These are phyloP conservation scores for Arenicola marina DNA, from an alignment of 2,888 invertebrate species.

Conservation along the genomic window DNA sequence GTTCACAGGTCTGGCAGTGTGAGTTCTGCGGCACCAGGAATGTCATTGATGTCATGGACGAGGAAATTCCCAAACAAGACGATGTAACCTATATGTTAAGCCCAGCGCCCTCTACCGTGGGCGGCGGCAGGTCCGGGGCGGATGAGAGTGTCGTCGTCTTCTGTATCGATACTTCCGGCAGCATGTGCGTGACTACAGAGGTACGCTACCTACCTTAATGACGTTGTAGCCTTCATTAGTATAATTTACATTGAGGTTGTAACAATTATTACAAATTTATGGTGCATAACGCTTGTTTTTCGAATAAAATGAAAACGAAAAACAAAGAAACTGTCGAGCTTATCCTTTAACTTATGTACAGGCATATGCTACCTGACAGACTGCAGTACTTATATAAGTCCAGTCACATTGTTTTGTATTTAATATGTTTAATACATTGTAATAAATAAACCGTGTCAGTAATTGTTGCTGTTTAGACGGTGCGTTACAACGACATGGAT, in stretches of 20 bases:
- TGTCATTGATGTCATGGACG: slow-evolving; percentile 48
- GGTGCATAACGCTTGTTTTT: too few species aligned
- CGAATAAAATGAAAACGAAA: too few species aligned
- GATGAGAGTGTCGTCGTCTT: slow-evolving; percentile 56
- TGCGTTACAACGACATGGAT: not conserved
- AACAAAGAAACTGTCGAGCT: too few species aligned
- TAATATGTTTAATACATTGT: not conserved
- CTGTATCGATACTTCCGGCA: slow-evolving; percentile 58
- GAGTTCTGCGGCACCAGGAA: slow-evolving; percentile 51
- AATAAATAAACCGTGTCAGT: not conserved
- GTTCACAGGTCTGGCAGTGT: slow-evolving; percentile 51
- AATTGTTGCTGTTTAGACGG: not conserved
- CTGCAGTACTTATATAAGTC: too few species aligned
- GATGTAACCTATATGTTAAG: slow-evolving; percentile 57
- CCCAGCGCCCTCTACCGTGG: slow-evolving; percentile 47
- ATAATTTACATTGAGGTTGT: too few species aligned
- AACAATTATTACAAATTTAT: too few species aligned
- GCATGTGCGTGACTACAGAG: slow-evolving; percentile 58
- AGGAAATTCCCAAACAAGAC: slow-evolving; percentile 47
- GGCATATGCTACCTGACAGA: too few species aligned
- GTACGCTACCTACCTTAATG: slow-evolving; percentile 33
- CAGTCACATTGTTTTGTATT: too few species aligned
- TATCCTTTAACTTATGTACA: too few species aligned
- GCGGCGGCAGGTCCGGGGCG: slow-evolving; percentile 44
- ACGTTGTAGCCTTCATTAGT: too few species aligned